These are phyloP conservation scores for Synergus japonicus DNA, from an alignment of 2,888 invertebrate species.

Conservation along the genomic window DNA sequence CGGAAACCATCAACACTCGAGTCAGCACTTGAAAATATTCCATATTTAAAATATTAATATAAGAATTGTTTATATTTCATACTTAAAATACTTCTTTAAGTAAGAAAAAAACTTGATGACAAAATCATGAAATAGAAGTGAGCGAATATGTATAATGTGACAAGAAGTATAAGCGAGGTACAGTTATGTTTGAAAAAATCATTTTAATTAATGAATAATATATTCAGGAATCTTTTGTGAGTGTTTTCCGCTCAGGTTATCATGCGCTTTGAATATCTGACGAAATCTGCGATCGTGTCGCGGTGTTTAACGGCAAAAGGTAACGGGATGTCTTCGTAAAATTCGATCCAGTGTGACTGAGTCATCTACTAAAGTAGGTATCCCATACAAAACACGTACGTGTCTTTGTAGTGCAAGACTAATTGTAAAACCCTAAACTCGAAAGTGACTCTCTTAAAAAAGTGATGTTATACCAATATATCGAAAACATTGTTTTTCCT, in stretches of 20 bases:
- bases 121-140: background rate
- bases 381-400: background rate
- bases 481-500: no score
- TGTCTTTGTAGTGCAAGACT: constrained; percentile 6
- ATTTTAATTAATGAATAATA: constrained; percentile 9
- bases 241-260: constrained; percentile 40
- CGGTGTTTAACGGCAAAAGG: constrained; percentile 56
- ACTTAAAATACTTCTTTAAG: no score
- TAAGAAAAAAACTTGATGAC: no score
- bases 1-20: no score
- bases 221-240: constrained; percentile 9
- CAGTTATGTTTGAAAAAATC: background rate
- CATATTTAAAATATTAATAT: no score
- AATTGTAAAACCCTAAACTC: background rate
- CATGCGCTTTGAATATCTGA: constrained; percentile 56
- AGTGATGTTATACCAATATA: no score
- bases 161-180: background rate
- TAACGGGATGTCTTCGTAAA: constrained; percentile 51
- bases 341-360: constrained; percentile 13
- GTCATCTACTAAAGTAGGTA: background rate
- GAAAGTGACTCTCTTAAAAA: background rate
- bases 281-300: constrained; percentile 46
- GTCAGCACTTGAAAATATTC: no score
- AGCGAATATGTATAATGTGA: background rate
- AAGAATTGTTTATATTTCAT: no score